These are phyloP conservation scores for Sebastes aleutianus DNA, from an alignment of 2,797 vertebrate species.

Conservation along the genomic window DNA sequence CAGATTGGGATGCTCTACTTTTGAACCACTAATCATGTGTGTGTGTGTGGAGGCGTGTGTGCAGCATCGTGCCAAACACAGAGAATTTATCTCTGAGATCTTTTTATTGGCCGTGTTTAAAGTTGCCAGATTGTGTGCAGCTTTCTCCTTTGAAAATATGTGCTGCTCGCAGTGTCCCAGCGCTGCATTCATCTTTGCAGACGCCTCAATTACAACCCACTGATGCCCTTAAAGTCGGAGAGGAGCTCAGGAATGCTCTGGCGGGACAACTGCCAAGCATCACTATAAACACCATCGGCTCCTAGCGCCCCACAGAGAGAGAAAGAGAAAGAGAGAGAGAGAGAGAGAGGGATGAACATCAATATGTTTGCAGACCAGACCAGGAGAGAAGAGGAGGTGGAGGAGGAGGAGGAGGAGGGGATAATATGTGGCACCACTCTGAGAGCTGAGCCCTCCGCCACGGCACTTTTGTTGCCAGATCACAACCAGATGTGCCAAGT, in stretches of 20 bases:
- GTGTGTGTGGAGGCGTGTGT: conserved; percentile 43
- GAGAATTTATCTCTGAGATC: conserved; percentile 61
- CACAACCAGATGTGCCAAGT: conserved; percentile 86
- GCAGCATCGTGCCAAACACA: conserved; percentile 47
- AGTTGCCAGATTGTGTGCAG: conserved; percentile 71
- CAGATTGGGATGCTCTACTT: conserved; percentile 40
- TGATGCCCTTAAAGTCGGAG: conserved; percentile 64
- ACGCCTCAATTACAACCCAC: conserved; percentile 71
- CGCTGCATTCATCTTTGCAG: conserved; percentile 63
- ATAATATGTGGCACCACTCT: conserved; percentile 77
- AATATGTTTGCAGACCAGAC: conserved; percentile 63
- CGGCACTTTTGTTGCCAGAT: conserved; percentile 83
- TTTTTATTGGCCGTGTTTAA: conserved; percentile 72
- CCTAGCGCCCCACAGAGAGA: conserved; percentile 46
- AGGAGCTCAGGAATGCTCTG: conserved; percentile 67
- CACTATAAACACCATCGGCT: conserved; percentile 58
- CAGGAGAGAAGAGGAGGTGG: conserved; percentile 26
- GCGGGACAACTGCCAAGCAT: conserved; percentile 73
- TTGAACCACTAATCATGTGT: conserved; percentile 63
- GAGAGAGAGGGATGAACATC: conserved; percentile 24
- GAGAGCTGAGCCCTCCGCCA: conserved; percentile 73
- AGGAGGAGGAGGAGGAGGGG: conserved; percentile 7
- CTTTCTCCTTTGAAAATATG: conserved; percentile 59
- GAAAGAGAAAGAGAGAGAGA: neutral
- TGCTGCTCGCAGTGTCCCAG: conserved; percentile 53